Evolutionary conservation across 2,797 vertebrate genomes (phyloP), one percentile per base, ranked within the genome.

Genomic region (Poeciliopsis infans): DNA sequence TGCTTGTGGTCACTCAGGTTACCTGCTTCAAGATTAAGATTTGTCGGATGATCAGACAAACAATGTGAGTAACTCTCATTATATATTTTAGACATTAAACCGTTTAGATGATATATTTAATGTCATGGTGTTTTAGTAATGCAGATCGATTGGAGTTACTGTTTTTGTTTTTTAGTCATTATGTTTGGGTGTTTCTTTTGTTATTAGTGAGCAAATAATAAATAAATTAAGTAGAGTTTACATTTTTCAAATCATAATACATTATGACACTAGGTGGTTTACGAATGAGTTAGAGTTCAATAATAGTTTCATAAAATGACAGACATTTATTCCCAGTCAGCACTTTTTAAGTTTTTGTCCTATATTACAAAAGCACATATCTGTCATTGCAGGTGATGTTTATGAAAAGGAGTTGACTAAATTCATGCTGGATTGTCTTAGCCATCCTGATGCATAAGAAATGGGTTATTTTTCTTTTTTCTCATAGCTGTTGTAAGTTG

Each of bases 401-500:
- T 39, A 41, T 23, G 2, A 41, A 66, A 39, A 41, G 10, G 5
- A 51, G 20, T 8, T 33, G 43, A 83, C 47, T 70, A 43, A 64
- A 84, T 87, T 83, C 68, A 85, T 75, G 72, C 76, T 79, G 79
- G 70, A 78, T 61, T 72, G 43, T 12, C 78, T 51, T 43, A 84
- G 80, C 78, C 79, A 83, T 79, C 73, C 84, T 92, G 89, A 88
- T 53, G 83, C 81, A 82, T 83, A 79, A 80, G 85, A 74, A 86
- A 93, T 84, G 86, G 89, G 86, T 92, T 92, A 88, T 88, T 94
- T 92, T 87, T 70, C 78, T 70, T 78, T 72, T 78, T 73, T 77
- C 79, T 77, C 81, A 80, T 89, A 85, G 33, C 16, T 66, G 61
- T 23, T 66, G 18, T 23, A 66, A 11, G 61, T 66, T 66, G 33